Evolutionary conservation across 2,113 vertebrate species (phyloP).

Genomic region (Genyomyrus donnyi): DNA sequence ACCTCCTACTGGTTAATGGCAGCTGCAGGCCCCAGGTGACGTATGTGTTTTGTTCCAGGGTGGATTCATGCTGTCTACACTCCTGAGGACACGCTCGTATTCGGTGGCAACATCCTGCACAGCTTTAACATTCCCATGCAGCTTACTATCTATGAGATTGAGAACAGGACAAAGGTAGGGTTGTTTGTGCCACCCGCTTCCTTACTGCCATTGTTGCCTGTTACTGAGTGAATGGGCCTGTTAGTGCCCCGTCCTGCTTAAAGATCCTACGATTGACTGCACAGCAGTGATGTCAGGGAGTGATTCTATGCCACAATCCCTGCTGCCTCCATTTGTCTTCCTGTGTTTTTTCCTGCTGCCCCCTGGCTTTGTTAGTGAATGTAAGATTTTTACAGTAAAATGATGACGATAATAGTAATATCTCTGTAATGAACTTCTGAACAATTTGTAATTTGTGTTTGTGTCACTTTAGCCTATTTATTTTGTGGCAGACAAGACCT

Average conservation of each 20-base stretch:
- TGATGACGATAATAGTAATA: background rate
- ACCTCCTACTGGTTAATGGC: background rate
- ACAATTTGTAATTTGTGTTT: background rate
- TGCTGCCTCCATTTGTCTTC: background rate
- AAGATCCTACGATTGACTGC: background rate
- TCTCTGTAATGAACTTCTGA: background rate
- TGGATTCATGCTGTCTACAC: constrained; percentile 98
- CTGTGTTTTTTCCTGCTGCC: background rate
- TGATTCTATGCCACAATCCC: background rate
- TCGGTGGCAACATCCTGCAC: constrained; percentile 95
- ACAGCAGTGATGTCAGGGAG: background rate
- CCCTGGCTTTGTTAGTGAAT: background rate
- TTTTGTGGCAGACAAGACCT: background rate
- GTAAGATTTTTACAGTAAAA: background rate
- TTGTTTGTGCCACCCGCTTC: background rate
- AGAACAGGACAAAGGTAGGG: constrained; percentile 93
- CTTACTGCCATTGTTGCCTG: background rate
- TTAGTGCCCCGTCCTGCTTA: background rate
- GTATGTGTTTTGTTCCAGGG: constrained; percentile 56
- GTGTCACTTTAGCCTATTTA: background rate
- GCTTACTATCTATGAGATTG: constrained; percentile 90
- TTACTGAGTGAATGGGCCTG: background rate
- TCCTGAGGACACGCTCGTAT: constrained; percentile 89
- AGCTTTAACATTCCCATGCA: constrained; percentile 99
- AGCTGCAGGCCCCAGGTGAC: background rate